Conservation (phyloP, 2,888 invertebrate genomes). For the Chrysomela aeneicollis region DNA sequence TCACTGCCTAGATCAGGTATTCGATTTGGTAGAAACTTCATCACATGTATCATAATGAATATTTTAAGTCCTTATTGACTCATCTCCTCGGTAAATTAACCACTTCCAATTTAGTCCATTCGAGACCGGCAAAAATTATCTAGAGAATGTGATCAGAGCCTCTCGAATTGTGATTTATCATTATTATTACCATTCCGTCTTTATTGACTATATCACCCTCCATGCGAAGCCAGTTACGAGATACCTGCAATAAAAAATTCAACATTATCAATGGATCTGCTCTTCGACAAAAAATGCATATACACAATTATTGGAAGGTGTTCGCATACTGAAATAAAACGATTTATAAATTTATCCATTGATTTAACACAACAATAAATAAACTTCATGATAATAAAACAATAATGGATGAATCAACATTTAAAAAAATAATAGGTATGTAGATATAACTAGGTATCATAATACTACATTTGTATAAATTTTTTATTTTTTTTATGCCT, state of each 20-base stretch:
- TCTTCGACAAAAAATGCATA: no score
- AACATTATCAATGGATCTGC: not conserved
- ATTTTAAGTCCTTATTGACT: not conserved
- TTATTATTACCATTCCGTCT: slow-evolving; percentile 50
- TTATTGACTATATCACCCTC: slow-evolving; percentile 53
- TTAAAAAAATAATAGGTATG: no score
- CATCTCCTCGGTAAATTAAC: not conserved
- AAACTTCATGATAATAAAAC: no score
- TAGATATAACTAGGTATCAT: no score
- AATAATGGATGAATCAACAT: no score
- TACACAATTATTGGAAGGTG: no score
- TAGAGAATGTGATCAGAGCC: slow-evolving; percentile 46
- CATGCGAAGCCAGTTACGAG: slow-evolving; percentile 45
- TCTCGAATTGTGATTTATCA: slow-evolving; percentile 51
- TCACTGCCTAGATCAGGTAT: not conserved
- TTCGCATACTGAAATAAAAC: no score
- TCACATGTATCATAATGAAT: not conserved
- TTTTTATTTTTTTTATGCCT: no score
- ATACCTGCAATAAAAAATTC: not conserved
- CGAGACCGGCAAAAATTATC: slow-evolving; percentile 30
- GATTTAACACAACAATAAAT: no score
- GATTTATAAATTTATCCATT: no score
- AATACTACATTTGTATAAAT: no score
- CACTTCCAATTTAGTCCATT: not conserved
- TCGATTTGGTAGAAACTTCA: no score